phyloP scores from a whole-genome alignment of 2,888 invertebrate genomes.

The Rhogogaster chlorosoma region DNA sequence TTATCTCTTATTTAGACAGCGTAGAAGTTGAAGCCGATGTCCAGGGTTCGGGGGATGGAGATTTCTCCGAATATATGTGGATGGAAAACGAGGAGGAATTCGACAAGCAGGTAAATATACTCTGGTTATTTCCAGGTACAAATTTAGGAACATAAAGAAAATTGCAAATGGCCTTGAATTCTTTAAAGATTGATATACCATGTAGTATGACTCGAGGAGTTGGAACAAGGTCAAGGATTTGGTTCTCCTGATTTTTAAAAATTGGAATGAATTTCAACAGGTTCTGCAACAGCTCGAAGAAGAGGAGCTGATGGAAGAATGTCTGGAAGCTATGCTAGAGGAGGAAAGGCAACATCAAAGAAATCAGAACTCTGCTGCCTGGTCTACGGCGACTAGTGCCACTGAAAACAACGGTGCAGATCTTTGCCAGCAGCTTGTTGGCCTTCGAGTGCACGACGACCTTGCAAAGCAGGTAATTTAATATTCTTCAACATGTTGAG shows the following conservation, averaged over 20 bases:
- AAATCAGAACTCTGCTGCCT: constrained; percentile 72
- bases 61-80: constrained; percentile 96
- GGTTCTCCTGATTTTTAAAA: not conserved
- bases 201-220: not conserved
- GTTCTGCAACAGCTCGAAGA: constrained; percentile 92
- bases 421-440: constrained; percentile 73
- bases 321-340: constrained; percentile 90
- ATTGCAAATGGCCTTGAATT: not conserved
- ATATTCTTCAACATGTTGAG: constrained; percentile 1
- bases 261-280: constrained; percentile 76
- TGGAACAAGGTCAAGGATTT: not conserved
- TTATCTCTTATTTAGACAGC: constrained; percentile 71
- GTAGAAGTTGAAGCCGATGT: constrained; percentile 75
- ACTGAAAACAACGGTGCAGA: constrained; percentile 72
- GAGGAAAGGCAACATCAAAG: constrained; percentile 81
- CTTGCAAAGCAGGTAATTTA: constrained; percentile 72
- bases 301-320: constrained; percentile 93
- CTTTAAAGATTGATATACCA: not conserved
- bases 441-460: constrained; percentile 73
- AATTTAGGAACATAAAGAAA: not conserved
- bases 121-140: not conserved
- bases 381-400: constrained; percentile 71
- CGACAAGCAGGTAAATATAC: constrained; percentile 87
- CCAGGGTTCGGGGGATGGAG: constrained; percentile 81
- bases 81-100: constrained; percentile 97